phyloP scores from a whole-genome alignment of 1,140 invertebrate genomes.

The Aphaenogaster floridana region DNA sequence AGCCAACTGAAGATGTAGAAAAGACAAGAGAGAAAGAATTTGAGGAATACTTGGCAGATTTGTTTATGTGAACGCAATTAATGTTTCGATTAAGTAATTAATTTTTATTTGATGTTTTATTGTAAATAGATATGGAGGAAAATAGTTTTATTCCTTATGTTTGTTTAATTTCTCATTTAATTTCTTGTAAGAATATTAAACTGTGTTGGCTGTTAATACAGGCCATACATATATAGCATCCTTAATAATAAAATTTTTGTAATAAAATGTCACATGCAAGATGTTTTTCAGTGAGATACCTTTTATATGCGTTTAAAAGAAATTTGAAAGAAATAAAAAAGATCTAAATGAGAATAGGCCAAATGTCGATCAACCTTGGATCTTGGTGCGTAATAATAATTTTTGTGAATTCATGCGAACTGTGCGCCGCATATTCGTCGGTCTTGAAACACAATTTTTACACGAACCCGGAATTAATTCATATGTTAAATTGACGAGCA shows the following conservation, averaged over 20 bases:
- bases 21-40: constrained; percentile 89
- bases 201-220: neutral
- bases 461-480: no score
- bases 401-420: no score
- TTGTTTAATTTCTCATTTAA: neutral
- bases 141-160: neutral
- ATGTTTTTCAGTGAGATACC: neutral
- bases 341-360: no score
- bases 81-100: neutral
- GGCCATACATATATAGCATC: neutral
- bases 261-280: constrained; percentile 14
- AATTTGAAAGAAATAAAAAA: no score
- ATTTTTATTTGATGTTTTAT: neutral
- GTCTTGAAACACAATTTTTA: no score
- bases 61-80: constrained; percentile 86
- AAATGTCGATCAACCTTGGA: no score
- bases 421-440: no score
- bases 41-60: constrained; percentile 90
- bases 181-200: neutral
- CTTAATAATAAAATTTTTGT: constrained; percentile 3
- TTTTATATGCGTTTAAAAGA: neutral
- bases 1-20: constrained; percentile 79
- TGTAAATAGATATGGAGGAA: constrained; percentile 2
- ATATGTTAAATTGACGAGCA: no score
- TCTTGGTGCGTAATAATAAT: no score